Conservation (phyloP, 1,140 invertebrate species). For the Xylocopa sonorina region DNA sequence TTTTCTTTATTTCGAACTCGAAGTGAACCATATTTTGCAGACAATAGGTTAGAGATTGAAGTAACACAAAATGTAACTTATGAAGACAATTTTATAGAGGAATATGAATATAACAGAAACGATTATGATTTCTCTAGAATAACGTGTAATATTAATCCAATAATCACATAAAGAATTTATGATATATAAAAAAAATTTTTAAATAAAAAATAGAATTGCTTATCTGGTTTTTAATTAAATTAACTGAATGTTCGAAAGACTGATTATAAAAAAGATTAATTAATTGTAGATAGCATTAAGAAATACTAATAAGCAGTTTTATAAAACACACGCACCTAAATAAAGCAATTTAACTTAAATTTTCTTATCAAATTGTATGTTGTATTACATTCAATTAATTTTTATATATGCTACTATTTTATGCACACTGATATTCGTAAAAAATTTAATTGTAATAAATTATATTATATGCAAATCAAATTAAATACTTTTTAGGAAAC, state of each 20-base stretch:
- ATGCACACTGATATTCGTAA: constrained; percentile 2
- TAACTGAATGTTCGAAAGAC: constrained; percentile 11
- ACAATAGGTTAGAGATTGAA: constrained; percentile 74
- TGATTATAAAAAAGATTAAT: not conserved
- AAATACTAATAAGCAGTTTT: constrained; percentile 15
- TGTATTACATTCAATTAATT: constrained; percentile 7
- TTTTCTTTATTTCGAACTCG: constrained; percentile 74
- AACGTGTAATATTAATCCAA: constrained; percentile 40
- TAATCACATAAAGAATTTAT: constrained; percentile 35
- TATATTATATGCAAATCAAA: constrained; percentile 18
- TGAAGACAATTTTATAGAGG: constrained; percentile 71
- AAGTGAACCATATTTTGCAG: constrained; percentile 74
- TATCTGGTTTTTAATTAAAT: constrained; percentile 15
- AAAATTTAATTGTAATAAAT: constrained; percentile 28
- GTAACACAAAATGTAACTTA: constrained; percentile 77
- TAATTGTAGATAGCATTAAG: not conserved
- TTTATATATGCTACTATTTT: not conserved
- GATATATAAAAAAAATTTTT: constrained; percentile 15
- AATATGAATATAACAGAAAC: constrained; percentile 70
- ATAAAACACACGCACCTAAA: constrained; percentile 7
- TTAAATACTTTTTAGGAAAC: constrained; percentile 18
- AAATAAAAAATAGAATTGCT: constrained; percentile 15
- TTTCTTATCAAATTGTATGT: not conserved
- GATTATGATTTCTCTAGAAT: constrained; percentile 51
- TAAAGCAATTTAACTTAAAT: not conserved